These are phyloP conservation scores for Agrochola litura DNA, from an alignment of 2,888 invertebrate species.

Conservation along the genomic window DNA sequence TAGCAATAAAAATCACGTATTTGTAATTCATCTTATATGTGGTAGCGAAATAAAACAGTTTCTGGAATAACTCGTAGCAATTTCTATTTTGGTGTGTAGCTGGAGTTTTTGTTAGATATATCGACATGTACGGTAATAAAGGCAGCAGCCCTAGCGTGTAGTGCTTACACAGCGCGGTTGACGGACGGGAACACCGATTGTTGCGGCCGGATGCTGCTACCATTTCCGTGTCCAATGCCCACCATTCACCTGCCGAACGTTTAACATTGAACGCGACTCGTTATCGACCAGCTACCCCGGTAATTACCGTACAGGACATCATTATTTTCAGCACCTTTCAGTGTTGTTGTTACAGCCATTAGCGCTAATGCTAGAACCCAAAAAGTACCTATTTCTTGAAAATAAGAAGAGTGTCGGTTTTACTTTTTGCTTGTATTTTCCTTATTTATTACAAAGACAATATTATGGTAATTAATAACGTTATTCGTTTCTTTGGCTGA, in stretches of 20 bases:
- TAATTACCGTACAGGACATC: slow-evolving; percentile 72
- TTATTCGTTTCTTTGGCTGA: slow-evolving; percentile 52
- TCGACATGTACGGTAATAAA: slow-evolving; percentile 31
- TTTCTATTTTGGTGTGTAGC: slow-evolving; percentile 27
- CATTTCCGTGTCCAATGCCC: slow-evolving; percentile 83
- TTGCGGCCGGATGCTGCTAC: slow-evolving; percentile 85
- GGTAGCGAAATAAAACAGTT: slow-evolving; percentile 28
- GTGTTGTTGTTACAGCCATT: slow-evolving; percentile 47
- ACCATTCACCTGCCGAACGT: slow-evolving; percentile 76
- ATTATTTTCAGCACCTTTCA: slow-evolving; percentile 62
- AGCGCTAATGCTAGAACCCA: slow-evolving; percentile 40
- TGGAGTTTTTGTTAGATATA: slow-evolving; percentile 34
- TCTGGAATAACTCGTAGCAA: slow-evolving; percentile 29
- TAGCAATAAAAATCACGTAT: slow-evolving; percentile 57
- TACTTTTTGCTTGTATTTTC: slow-evolving; percentile 31
- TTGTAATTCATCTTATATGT: slow-evolving; percentile 46
- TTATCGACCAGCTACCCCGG: slow-evolving; percentile 74
- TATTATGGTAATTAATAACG: slow-evolving; percentile 62
- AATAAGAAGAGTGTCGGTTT: slow-evolving; percentile 30
- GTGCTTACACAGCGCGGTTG: slow-evolving; percentile 67
- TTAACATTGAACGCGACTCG: slow-evolving; percentile 72
- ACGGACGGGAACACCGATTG: slow-evolving; percentile 74
- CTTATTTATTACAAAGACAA: slow-evolving; percentile 51
- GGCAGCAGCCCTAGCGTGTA: slow-evolving; percentile 45
- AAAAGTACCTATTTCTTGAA: slow-evolving; percentile 40